These are phyloP conservation scores for Hippotragus niger DNA, from an alignment of 2,113 vertebrate species.

Conservation along the genomic window DNA sequence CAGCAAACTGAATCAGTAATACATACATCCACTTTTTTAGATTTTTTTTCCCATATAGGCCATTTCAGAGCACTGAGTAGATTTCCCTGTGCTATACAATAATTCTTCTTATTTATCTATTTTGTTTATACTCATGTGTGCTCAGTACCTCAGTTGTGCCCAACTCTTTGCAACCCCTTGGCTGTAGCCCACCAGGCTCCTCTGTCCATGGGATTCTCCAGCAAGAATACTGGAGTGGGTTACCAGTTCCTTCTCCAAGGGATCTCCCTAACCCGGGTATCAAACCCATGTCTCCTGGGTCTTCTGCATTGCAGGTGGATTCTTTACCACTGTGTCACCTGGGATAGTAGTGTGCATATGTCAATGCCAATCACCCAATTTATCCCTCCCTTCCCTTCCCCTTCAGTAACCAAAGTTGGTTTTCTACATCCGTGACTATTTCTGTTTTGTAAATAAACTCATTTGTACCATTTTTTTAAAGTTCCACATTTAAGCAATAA, in stretches of 20 bases:
- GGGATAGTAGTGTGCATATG: not conserved
- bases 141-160: not conserved
- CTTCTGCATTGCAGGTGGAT: not conserved
- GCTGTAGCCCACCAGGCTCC: not conserved
- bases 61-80: not conserved
- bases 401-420: not conserved
- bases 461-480: not conserved
- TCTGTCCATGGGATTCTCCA: not conserved
- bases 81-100: not conserved
- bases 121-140: not conserved
- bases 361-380: not conserved
- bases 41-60: not conserved
- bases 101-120: not conserved
- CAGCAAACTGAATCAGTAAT: not conserved
- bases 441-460: not conserved
- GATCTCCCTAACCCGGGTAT: not conserved
- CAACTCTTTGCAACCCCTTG: not conserved
- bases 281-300: not conserved
- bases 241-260: not conserved
- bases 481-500: not conserved
- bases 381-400: not conserved
- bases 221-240: not conserved
- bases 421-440: not conserved
- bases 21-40: not conserved
- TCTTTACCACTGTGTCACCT: not conserved